Percentiles rank a stretch among this genome's conserved stretches.
These are phyloP conservation scores for Hedychridium roseum DNA, from an alignment of 2,888 invertebrate genomes.

Conservation along the genomic window DNA sequence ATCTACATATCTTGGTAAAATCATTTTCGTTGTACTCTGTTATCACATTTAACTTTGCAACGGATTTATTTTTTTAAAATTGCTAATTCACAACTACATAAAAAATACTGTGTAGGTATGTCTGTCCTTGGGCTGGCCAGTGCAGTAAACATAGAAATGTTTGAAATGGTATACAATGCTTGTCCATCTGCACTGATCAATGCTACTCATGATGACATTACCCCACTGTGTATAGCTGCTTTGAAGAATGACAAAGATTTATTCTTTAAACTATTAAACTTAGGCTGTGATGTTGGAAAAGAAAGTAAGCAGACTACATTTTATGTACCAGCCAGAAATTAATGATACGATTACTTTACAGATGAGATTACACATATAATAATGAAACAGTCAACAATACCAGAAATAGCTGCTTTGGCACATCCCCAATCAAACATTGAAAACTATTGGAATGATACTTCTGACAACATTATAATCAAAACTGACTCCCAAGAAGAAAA, in stretches of 20 bases:
- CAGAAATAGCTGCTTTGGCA: slow-evolving; percentile 49
- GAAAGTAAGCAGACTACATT: slow-evolving; percentile 40
- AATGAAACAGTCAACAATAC: slow-evolving; percentile 49
- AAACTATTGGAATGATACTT: slow-evolving; percentile 51
- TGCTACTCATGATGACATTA: slow-evolving; percentile 47
- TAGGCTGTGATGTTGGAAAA: slow-evolving; percentile 43
- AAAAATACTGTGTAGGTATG: slow-evolving; percentile 36
- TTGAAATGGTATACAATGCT: slow-evolving; percentile 45
- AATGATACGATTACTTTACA: slow-evolving; percentile 17
- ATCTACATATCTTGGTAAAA: slow-evolving; percentile 50
- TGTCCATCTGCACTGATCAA: slow-evolving; percentile 45
- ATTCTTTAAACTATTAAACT: slow-evolving; percentile 46
- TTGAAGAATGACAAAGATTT: slow-evolving; percentile 53
- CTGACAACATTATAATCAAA: slow-evolving; percentile 33
- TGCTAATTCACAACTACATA: not conserved
- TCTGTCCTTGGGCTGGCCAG: slow-evolving; percentile 50
- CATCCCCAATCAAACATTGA: slow-evolving; percentile 33
- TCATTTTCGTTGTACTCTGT: not conserved
- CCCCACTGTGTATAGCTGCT: slow-evolving; percentile 56
- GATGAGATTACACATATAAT: slow-evolving; percentile 51
- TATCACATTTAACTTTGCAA: no score
- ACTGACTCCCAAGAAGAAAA: no score
- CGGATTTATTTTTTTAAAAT: slow-evolving; percentile 1
- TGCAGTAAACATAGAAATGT: slow-evolving; percentile 50
- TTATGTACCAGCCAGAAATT: not conserved